Percentiles rank a stretch among this genome's conserved stretches.
These are phyloP conservation scores for Agonopterix heracliana DNA, from an alignment of 2,888 invertebrate genomes.

Conservation along the genomic window DNA sequence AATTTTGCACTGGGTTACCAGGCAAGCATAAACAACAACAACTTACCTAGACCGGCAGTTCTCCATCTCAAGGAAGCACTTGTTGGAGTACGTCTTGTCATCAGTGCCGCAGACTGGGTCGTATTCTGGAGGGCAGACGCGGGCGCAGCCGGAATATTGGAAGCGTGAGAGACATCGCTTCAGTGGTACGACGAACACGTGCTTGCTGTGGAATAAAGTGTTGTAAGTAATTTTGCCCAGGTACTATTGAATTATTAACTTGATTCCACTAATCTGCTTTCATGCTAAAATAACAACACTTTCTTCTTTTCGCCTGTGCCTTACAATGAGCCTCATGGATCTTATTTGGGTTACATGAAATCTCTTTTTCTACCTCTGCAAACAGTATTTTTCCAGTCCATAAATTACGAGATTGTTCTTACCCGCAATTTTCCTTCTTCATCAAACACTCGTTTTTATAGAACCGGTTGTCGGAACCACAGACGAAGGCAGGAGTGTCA, in stretches of 20 bases:
- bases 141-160: conserved; percentile 90
- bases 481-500: conserved; percentile 86
- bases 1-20: conserved; percentile 6
- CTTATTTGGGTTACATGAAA: no score
- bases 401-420: conserved; percentile 1
- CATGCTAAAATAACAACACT: no score
- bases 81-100: conserved; percentile 93
- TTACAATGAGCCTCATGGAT: no score
- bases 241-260: conserved; percentile 11
- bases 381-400: no score
- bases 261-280: no score
- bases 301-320: no score
- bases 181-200: conserved; percentile 93
- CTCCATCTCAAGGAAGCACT: conserved; percentile 93
- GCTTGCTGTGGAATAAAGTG: conserved; percentile 78
- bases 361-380: no score
- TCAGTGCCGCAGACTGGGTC: conserved; percentile 97
- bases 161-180: conserved; percentile 90
- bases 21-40: conserved; percentile 6
- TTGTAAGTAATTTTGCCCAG: conserved; percentile 17
- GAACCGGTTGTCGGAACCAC: conserved; percentile 93
- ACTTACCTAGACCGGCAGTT: conserved; percentile 86
- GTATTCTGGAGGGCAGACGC: conserved; percentile 90
- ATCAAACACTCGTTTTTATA: conserved; percentile 94
- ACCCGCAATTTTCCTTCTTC: conserved; percentile 94